Evolutionary conservation across 2,797 vertebrate species (phyloP), one percentile per base, ranked within the genome.

Genomic region (Xiphorhynchus erythropygius): DNA sequence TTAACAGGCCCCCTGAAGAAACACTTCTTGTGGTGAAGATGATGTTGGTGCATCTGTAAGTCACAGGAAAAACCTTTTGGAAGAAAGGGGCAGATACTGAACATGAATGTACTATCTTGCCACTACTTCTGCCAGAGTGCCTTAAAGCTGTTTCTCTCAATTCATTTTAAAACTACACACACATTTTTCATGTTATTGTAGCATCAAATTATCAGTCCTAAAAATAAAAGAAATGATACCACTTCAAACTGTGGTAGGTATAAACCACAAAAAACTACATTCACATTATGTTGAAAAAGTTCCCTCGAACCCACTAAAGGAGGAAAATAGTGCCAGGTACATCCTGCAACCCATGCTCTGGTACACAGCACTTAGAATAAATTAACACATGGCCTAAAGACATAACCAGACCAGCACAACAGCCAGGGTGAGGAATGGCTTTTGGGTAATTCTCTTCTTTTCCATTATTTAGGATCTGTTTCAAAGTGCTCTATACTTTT

Each of bases 251-350:
- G 93, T 77, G 92, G 89, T 84, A 93, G 53, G 8, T 79, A 81
- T 15, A 93, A 94, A 95, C 90, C 78, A 93, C 89, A 84, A 93
- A 85, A 91, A 64, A 6, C 87, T 94, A 94, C 81, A 90, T 92
- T 96, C 91, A 92, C 86, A 60, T 91, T 68, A 86, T 78, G 75
- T 94, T 96, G 64, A 90, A 86, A 53, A 88, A 57, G 70, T 81
- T 79, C 85, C 87, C 78, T 94, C 87, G 92, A 92, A 94, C 56
- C 78, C 89, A 91, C 69, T 33, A 19, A 91, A 95, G 75, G 77
- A 95, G 87, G 74, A 87, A 89, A 33, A 55, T 5, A 42, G 79
- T 18, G 70, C 71, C 70, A 92, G 73, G 52, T 55, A 24, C 2
- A 6, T 46, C 84, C 82, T 88, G 80, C 53, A 93, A 11, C 39